A percentile compares a stretch with the other conserved stretches of the same genome.
Evolutionary conservation across 2,113 vertebrate species (phyloP).

Genomic region (Amphilophus citrinellus): DNA sequence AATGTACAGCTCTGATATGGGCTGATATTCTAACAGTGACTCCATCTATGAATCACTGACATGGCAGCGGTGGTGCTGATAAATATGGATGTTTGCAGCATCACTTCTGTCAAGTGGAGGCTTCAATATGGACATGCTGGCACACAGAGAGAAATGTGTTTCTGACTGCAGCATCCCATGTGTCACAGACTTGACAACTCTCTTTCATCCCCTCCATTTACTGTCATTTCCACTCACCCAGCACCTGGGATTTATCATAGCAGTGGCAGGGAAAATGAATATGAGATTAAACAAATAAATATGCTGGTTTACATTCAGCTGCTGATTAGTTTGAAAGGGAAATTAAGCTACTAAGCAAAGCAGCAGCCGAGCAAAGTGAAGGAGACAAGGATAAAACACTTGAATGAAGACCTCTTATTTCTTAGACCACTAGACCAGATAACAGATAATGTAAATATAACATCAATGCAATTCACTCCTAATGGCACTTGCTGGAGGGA

Average conservation of each 20-base stretch:
- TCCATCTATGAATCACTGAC: slow-evolving; percentile 56
- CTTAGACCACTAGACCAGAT: background rate
- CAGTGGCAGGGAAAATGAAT: slow-evolving; percentile 32
- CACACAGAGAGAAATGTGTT: slow-evolving; percentile 41
- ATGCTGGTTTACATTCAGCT: slow-evolving; percentile 2
- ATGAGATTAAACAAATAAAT: slow-evolving; percentile 17
- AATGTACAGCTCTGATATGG: background rate
- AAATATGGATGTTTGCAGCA: slow-evolving; percentile 62
- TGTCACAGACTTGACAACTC: slow-evolving; percentile 65
- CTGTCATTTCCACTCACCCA: slow-evolving; percentile 44
- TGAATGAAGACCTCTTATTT: background rate
- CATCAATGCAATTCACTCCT: background rate
- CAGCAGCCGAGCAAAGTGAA: background rate
- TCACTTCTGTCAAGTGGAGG: slow-evolving; percentile 50
- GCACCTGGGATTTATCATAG: slow-evolving; percentile 45
- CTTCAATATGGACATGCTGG: slow-evolving; percentile 41
- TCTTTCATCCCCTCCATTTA: slow-evolving; percentile 62
- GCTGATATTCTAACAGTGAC: slow-evolving; percentile 27
- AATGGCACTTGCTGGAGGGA: background rate
- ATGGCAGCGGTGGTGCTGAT: slow-evolving; percentile 36
- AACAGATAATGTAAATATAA: background rate
- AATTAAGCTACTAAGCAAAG: background rate
- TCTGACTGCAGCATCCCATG: slow-evolving; percentile 57
- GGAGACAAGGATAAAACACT: background rate
- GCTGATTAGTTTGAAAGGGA: slow-evolving; percentile 3